Evolutionary conservation across 1,140 invertebrate genomes (phyloP), one percentile per base, ranked within the genome.

Genomic region (Anoplophora glabripennis): DNA sequence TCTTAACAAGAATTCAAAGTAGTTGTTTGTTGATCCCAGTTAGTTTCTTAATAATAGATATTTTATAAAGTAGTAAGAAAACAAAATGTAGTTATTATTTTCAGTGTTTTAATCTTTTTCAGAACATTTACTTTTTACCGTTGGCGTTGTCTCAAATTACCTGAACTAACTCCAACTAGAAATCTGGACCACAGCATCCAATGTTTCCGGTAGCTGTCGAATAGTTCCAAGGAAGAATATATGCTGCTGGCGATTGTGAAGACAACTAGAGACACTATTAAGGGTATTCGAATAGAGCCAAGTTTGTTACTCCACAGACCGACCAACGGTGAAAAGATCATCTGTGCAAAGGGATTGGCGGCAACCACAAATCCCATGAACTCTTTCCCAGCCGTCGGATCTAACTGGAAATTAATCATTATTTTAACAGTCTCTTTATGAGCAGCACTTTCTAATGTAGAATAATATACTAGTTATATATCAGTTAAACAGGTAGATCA

Each of bases 341-440:
- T 87, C 80, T 95, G 92, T 3, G 88, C 92, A 21, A 95, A 78
- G 34, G 92, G 93, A 79, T 93, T 93, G 9, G 89, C 88, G 11
- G 91, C 92, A 15, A 95, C 89, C 10, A 93, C 86, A 69, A 87
- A 86, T 17, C 92, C 91, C 79, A 94, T 86, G 69, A 90, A 90
- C 75, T 89, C 87, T 72, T 93, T 92, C 42, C 84, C 86, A 10
- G 89, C 84, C 11, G 77, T 78, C 44, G 82, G 81, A 78, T 94
- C 91, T 68, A 94, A 72, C 92, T 94, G 75, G 82, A 80, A 28
- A 49, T 37, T 40, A 14, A 28, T 28, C 21, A 28, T n/a, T n/a
- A n/a, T 5, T 28, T 28, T 28, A 28, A 3, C 21, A 28, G 5
- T 28, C 21, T n/a, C n/a, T n/a, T n/a, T n/a, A n/a, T n/a, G n/a